These are phyloP conservation scores for Iguana delicatissima DNA, from an alignment of 2,797 vertebrate genomes.

Conservation along the genomic window DNA sequence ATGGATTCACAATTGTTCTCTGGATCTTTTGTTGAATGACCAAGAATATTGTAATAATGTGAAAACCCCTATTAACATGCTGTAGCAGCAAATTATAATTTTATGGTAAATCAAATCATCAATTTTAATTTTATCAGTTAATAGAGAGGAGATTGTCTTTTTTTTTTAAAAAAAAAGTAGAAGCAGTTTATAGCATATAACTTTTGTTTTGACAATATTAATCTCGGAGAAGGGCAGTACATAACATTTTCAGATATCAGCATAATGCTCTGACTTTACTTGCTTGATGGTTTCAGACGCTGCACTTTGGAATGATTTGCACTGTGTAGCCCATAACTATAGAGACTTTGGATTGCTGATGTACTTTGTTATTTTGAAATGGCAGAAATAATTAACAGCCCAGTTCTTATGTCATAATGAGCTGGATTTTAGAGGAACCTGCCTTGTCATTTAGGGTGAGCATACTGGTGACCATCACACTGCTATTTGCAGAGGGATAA, in stretches of 20 bases:
- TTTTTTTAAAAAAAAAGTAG: background rate
- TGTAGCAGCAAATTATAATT: conserved; percentile 5
- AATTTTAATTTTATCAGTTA: conserved; percentile 18
- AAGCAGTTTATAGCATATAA: background rate
- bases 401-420: too few species aligned
- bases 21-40: conserved; percentile 39
- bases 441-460: too few species aligned
- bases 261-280: background rate
- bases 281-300: background rate
- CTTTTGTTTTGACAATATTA: background rate
- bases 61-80: background rate
- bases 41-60: conserved; percentile 40
- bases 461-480: too few species aligned
- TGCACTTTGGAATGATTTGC: background rate
- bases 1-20: conserved; percentile 7
- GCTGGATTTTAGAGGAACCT: too few species aligned
- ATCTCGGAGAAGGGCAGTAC: background rate
- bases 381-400: background rate
- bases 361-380: background rate
- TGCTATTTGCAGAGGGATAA: too few species aligned
- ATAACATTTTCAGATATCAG: background rate
- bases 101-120: conserved; percentile 16
- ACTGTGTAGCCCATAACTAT: background rate
- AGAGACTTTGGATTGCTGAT: background rate
- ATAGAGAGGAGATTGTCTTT: background rate